A percentile compares a stretch with the other conserved stretches of the same genome.
Conservation (phyloP, 2,797 vertebrate species). For the Oryzias sinensis region DNA sequence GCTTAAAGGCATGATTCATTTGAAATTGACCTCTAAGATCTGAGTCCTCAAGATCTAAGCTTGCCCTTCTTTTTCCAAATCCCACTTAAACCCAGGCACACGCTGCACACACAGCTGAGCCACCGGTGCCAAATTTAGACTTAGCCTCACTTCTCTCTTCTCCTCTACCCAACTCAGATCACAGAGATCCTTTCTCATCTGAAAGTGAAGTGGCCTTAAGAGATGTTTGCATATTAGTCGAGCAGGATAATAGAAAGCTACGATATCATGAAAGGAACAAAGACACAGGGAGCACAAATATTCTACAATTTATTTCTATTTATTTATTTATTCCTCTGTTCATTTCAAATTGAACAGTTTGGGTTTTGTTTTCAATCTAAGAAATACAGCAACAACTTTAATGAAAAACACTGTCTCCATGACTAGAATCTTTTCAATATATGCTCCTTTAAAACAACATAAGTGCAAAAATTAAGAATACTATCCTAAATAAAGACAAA, state of each 20-base stretch:
- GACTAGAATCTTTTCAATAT: not conserved
- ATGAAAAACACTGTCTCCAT: not conserved
- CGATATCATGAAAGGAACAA: constrained; percentile 1
- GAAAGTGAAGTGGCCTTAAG: constrained; percentile 18
- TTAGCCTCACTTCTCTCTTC: constrained; percentile 4
- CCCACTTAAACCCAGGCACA: constrained; percentile 14
- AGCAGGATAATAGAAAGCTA: constrained; percentile 6
- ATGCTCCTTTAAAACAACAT: not conserved
- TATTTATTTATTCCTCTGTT: not conserved
- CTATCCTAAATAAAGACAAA: too few relatives aligned
- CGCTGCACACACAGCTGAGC: constrained; percentile 1
- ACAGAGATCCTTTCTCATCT: constrained; percentile 20
- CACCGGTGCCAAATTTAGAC: constrained; percentile 9
- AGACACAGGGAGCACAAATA: not conserved
- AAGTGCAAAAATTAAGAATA: too few relatives aligned
- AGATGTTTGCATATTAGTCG: constrained; percentile 19
- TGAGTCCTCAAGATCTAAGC: not conserved
- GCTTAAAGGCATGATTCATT: constrained; percentile 19
- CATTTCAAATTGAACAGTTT: not conserved
- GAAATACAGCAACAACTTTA: not conserved
- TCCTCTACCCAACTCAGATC: constrained; percentile 17
- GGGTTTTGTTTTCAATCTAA: not conserved
- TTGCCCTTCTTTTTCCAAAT: constrained; percentile 12
- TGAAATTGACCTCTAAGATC: not conserved
- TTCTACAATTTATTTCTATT: too few relatives aligned